A percentile compares a stretch with the other conserved stretches of the same genome.
Conservation (phyloP, 2,113 vertebrate species). For the Mesitornis unicolor region DNA sequence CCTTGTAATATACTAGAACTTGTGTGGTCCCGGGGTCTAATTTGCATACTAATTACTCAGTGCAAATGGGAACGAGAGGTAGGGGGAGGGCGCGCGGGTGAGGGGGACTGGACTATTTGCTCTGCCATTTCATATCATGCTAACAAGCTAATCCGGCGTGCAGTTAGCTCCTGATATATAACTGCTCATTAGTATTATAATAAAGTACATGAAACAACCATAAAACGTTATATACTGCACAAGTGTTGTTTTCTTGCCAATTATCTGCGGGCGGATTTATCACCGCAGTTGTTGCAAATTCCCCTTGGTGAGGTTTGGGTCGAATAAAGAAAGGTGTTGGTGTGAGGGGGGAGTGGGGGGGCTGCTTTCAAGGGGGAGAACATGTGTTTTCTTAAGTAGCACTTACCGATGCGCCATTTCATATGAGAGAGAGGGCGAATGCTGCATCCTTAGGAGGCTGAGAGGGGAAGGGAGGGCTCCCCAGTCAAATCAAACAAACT, state of each 20-base stretch:
- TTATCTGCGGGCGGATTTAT: constrained; percentile 94
- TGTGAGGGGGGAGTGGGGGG: constrained; percentile 67
- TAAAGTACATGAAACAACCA: constrained; percentile 97
- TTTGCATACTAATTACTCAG: constrained; percentile 99
- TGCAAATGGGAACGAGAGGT: constrained; percentile 89
- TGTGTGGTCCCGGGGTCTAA: constrained; percentile 96
- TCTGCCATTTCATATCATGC: constrained; percentile 88
- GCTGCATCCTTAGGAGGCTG: constrained; percentile 65
- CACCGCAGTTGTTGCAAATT: constrained; percentile 88
- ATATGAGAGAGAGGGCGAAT: constrained; percentile 66
- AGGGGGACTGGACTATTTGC: constrained; percentile 85
- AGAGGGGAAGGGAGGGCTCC: constrained; percentile 16
- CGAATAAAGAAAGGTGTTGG: constrained; percentile 86
- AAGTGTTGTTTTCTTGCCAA: constrained; percentile 97
- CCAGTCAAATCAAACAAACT: constrained; percentile 21
- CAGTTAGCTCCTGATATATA: constrained; percentile 91
- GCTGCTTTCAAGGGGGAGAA: constrained; percentile 85
- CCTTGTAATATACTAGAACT: constrained; percentile 98
- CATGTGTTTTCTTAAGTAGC: constrained; percentile 84
- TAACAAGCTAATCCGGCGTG: constrained; percentile 92
- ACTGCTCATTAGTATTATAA: constrained; percentile 97
- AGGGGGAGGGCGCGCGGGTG: constrained; percentile 67
- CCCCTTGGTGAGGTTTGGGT: constrained; percentile 86
- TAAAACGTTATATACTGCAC: constrained; percentile 98
- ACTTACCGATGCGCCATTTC: constrained; percentile 81